Base-by-base conservation (phyloP, 2,888 invertebrate species). In the Apotomis turbidana region DNA sequence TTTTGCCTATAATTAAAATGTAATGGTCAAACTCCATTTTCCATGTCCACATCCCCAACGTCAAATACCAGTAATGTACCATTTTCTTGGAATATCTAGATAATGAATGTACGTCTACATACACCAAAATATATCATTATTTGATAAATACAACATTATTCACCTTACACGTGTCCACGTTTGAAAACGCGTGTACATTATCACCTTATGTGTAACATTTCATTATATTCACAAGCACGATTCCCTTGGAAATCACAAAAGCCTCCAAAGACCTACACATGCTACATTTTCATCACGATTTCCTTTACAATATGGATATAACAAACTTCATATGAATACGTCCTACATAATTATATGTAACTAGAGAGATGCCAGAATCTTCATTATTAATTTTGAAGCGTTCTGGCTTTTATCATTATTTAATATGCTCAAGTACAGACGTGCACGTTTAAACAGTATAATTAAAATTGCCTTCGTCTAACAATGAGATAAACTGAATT, bases 381-480 rank as follows among this genome's bases (percentile, higher is more conserved):
- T 70, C 57, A 57, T 49, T 58, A 49, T 55, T 57, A 63, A 62
- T 62, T 61, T 57, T 9, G 46, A 27, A 55, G 49, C 4, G 38
- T 44, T 55, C 54, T 13, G 15, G 15, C 55, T 55, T 62, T 38
- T 49, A 69, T 61, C 55, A 62, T 49, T 57, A 62, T 69, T 69
- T 70, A 41, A 70, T 57, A 41, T 10, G 15, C 55, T 57, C 5
- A 6, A 41, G 12, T 54, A 52, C 46, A 54, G 36, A 61, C 5
- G 54, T 36, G 46, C 4, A 38, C n/a, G 5, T 66, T 49, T 66
- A 12, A 66, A 57, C 36, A 57, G n/a, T 57, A 13, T 57, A 66
- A 66, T 66, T 66, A 66, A 57, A 55, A 66, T 44, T 66, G 55
- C 36, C 57, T 66, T 46, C 15, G 8, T 52, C 52, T 66, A 5